Conservation (phyloP, 2,113 vertebrate species). For the Percopsis transmontana region DNA sequence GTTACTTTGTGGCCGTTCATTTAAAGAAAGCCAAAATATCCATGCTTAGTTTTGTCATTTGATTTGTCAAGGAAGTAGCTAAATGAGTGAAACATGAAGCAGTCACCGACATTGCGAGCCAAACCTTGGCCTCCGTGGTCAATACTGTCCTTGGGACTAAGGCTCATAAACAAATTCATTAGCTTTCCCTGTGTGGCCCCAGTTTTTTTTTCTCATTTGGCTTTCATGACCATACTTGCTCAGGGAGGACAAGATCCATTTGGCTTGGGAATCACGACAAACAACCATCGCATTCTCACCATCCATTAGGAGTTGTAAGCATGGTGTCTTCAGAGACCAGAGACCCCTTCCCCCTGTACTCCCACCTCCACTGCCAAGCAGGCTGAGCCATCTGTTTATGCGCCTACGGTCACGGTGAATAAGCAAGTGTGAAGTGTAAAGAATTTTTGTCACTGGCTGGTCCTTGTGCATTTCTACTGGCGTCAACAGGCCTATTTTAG, state of each 20-base stretch:
- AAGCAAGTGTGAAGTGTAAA: too few relatives aligned
- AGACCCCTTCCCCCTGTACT: neutral
- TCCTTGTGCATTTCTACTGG: too few relatives aligned
- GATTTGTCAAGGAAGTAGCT: conserved; percentile 26
- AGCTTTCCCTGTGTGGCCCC: conserved; percentile 36
- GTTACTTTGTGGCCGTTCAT: conserved; percentile 6
- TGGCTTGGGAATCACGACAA: conserved; percentile 29
- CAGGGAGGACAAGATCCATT: conserved; percentile 34
- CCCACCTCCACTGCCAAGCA: neutral
- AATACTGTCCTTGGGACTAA: conserved; percentile 37
- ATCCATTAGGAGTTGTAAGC: conserved; percentile 6
- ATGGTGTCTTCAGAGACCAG: neutral
- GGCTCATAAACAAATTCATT: conserved; percentile 63
- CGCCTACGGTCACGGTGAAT: too few relatives aligned
- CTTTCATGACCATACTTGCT: conserved; percentile 21
- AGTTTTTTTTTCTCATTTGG: conserved; percentile 38
- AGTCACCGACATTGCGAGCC: conserved; percentile 34
- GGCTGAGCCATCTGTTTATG: conserved; percentile 11
- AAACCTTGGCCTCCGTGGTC: conserved; percentile 42
- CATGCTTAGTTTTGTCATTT: conserved; percentile 25
- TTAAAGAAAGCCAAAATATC: conserved; percentile 10
- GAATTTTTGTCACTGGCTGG: too few relatives aligned
- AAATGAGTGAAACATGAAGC: conserved; percentile 58
- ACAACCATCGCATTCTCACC: conserved; percentile 26
- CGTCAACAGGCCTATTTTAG: too few relatives aligned